Evolutionary conservation across 2,888 invertebrate species (phyloP), one percentile per base, ranked within the genome.

Genomic region (Beris chalybata): DNA sequence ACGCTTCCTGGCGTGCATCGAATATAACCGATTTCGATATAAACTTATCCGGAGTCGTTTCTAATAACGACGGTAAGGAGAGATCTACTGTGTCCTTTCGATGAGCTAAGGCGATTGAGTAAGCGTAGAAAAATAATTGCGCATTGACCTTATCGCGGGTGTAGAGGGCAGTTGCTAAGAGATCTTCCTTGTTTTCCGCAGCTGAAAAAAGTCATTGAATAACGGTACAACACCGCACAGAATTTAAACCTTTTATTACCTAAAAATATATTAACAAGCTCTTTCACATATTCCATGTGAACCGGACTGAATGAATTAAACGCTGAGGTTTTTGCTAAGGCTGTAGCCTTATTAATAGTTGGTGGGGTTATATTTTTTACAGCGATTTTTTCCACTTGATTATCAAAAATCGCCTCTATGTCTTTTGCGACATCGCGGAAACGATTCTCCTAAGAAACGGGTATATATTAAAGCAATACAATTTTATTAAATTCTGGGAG

Each of bases 111-210:
- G 89, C 88, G 5, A 91, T 89, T 3, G 89, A 88, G 48, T 86
- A 83, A 57, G 87, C 86, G 75, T 91, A 91, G 76, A 89, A 87
- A 80, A 89, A 92, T 72, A 92, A 77, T 71, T 88, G 87, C 0
- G 90, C 86, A 77, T 92, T 92, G 22, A 91, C 80, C 57, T 87
- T 84, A 65, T 87, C 87, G 57, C 89, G 83, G 52, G 86, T 83
- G 73, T 82, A 90, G n/a, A 86, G 85, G 58, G 88, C 84, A 30
- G 87, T 13, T 0, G 90, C 86, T 53, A 88, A 76, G 61, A 90
- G 84, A 45, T 89, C 86, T 29, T 89, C 86, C n/a, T 85, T 79
- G 6, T 81, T 68, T 64, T 82, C 75, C 80, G 85, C 83, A n/a
- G 81, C 85, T 66, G 76, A 77, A 3, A 79, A 71, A n/a, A 79